Conservation (phyloP, 2,888 invertebrate genomes). For the Rhimphoctona megacephalus region DNA sequence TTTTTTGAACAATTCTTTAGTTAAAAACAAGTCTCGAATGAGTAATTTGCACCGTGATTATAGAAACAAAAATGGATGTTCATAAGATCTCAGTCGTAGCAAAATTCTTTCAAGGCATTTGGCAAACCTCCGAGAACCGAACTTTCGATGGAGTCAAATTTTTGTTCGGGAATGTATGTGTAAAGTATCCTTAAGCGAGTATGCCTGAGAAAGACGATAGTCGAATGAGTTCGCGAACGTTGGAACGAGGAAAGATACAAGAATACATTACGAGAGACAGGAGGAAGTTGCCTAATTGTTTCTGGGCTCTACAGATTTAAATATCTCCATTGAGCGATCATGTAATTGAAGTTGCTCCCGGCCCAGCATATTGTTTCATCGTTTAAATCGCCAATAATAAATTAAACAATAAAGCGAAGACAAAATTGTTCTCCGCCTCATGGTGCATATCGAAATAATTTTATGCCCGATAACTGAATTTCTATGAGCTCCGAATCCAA, state of each 20-base stretch:
- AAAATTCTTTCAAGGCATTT: background rate
- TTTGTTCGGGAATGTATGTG: background rate
- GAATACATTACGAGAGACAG: slow-evolving; percentile 25
- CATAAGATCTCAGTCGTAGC: background rate
- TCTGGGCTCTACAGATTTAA: slow-evolving; percentile 47
- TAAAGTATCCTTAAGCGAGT: background rate
- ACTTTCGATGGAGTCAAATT: background rate
- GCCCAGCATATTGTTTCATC: background rate
- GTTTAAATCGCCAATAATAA: background rate
- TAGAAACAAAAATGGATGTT: background rate
- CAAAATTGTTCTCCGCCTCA: background rate
- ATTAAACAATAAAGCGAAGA: background rate
- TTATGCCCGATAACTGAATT: background rate
- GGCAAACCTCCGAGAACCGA: background rate
- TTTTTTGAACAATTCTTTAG: no score
- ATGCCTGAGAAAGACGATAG: slow-evolving; percentile 58
- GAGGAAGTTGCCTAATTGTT: slow-evolving; percentile 78
- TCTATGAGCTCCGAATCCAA: background rate
- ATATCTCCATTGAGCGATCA: background rate
- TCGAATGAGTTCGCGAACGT: slow-evolving; percentile 68
- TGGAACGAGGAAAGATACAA: background rate
- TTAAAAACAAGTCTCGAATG: no score
- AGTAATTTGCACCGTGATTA: no score
- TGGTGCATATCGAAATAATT: background rate
- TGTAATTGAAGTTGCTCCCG: background rate